Evolutionary conservation across 1,140 invertebrate genomes (phyloP).

Genomic region (Atta cephalotes): DNA sequence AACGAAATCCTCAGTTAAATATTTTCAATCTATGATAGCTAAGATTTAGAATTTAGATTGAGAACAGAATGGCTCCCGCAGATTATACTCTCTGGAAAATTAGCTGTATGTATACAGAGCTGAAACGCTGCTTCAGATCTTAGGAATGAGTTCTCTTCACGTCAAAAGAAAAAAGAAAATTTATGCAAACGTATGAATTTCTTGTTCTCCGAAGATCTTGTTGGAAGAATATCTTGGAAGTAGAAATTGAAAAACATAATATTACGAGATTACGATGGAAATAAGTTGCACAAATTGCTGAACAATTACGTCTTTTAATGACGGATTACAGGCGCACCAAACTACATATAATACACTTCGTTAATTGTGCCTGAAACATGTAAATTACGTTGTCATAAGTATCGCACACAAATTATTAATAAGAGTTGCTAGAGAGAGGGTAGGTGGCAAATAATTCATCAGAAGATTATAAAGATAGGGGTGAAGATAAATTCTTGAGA

Average conservation of each 20-base stretch:
- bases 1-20: not conserved
- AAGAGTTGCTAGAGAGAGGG: not conserved
- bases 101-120: not conserved
- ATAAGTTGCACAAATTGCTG: constrained; percentile 18
- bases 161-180: not conserved
- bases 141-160: not conserved
- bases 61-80: not conserved
- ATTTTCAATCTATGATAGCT: no score
- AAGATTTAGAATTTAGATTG: constrained; percentile 31
- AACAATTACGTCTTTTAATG: constrained; percentile 38
- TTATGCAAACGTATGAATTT: not conserved
- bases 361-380: constrained; percentile 9
- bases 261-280: constrained; percentile 10
- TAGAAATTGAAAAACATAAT: not conserved
- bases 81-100: constrained; percentile 5
- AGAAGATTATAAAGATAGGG: not conserved
- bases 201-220: not conserved
- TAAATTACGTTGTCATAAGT: constrained; percentile 4
- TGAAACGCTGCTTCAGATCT: not conserved
- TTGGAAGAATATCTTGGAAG: not conserved
- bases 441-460: not conserved
- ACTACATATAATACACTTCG: constrained; percentile 28
- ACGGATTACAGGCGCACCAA: no score
- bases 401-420: constrained; percentile 30
- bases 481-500: not conserved